Base-by-base conservation (phyloP, 1,140 invertebrate genomes). In the Drosophila lowei region DNA sequence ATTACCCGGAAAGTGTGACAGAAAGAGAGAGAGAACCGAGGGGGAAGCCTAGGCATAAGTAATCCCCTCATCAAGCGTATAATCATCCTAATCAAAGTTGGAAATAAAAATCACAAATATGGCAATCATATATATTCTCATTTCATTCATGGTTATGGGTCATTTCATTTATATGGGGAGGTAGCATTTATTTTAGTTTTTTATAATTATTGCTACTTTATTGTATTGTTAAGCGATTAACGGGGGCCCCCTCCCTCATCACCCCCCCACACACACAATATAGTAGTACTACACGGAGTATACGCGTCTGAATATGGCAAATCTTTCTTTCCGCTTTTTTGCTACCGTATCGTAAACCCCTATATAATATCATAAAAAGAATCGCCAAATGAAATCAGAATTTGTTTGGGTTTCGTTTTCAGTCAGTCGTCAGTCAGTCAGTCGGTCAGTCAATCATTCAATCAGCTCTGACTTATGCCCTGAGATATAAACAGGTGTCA, bases 171-270 rank as follows among this genome's bases (percentile, higher is more conserved):
- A 72, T 65, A 71, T 28, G 61, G 28, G 55, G 65, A 34, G 34
- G 11, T 11, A 60, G 66, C 68, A 85, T 85, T 85, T 86, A 72
- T 85, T 89, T 85, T 89, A 90, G 78, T 86, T 88, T 85, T 88
- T 89, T 89, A 89, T 89, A 89, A 89, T 89, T 89, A 89, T 89
- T 89, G 85, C 85, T 85, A 89, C 85, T 89, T 89, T 89, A 89
- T 89, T 89, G 85, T 89, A 89, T 89, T 89, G 79, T 90, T 89
- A 89, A 89, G 79, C 85, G 85, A 89, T 89, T 89, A 89, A 86
- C 81, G 66, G 50, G 64, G 47, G 18, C 53, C 65, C 30, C 30
- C 8, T 3, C 30, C 2, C 28, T 2, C 25, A 6, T 0, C 2
- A 2, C 7, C 28, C 2, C 28, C 23, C 23, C 23, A 18, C 18